Evolutionary conservation across 2,888 invertebrate genomes (phyloP), one percentile per base, ranked within the genome.

Genomic region (Acronicta aceris): DNA sequence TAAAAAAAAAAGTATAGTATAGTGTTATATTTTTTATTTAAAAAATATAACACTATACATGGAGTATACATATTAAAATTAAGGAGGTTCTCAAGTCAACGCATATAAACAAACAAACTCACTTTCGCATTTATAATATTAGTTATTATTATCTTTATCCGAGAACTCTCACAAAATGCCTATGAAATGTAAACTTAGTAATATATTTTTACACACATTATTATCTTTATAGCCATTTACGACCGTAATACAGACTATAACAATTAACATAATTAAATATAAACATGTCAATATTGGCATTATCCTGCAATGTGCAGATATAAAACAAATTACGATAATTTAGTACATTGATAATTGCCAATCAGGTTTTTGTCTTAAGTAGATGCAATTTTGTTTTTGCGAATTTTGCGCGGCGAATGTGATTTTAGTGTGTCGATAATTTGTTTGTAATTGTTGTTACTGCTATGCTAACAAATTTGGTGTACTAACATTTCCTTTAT

Each of bases 391-490:
- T 65, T 52, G 63, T 61, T 68, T 50, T 54, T 71, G 65, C 68
- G 71, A 63, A 61, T 65, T 59, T 67, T 60, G 89, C 88, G 58
- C 81, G 81, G 91, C 91, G 89, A 89, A 55, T 78, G 76, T 46
- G 61, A 57, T 50, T 59, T 64, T 50, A 64, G 45, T 67, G 60
- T 51, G 61, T 70, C 56, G 53, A 43, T 50, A 13, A 45, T 49
- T 51, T 33, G 33, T 50, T 49, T 50, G 9, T 45, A 36, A 52
- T 56, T 71, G 30, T 65, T 46, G 55, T 53, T 45, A 47, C 62
- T 76, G 76, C 79, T 78, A 62, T 65, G 79, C 68, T 65, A 61
- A 68, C 53, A 53, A 58, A 70, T 56, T 52, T 62, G 41, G 40
- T 67, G 60, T 61, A 60, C 60, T 65, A 57, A 65, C 54, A 53